Evolutionary conservation across 1,140 invertebrate species (phyloP).

Genomic region (Penaeus vannamei): DNA sequence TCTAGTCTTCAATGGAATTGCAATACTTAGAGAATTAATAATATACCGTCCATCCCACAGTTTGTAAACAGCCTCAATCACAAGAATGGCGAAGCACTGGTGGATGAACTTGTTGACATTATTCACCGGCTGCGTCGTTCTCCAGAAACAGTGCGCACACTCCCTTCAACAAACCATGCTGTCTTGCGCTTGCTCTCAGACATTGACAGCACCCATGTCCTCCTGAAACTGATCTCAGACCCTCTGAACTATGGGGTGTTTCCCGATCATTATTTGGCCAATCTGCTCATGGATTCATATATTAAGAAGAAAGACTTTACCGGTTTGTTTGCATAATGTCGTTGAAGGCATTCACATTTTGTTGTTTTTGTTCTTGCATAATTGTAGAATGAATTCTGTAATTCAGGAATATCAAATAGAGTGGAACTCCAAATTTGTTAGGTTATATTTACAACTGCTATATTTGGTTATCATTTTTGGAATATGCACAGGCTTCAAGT

Average conservation of each 20-base stretch:
- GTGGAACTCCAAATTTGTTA: too few relatives aligned
- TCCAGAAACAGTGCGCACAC: slow-evolving; percentile 78
- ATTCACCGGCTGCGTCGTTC: slow-evolving; percentile 82
- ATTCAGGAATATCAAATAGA: too few relatives aligned
- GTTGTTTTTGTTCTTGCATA: neutral
- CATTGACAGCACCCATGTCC: slow-evolving; percentile 75
- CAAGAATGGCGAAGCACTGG: neutral
- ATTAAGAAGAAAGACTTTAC: slow-evolving; percentile 80
- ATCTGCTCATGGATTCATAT: slow-evolving; percentile 86
- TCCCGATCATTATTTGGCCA: slow-evolving; percentile 83
- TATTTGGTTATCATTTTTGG: too few relatives aligned
- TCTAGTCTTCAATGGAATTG: too few relatives aligned
- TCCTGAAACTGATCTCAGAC: slow-evolving; percentile 83
- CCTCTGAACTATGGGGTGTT: slow-evolving; percentile 92
- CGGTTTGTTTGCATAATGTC: slow-evolving; percentile 21
- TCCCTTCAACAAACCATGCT: slow-evolving; percentile 87
- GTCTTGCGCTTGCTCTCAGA: slow-evolving; percentile 80
- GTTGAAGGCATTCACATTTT: too few relatives aligned
- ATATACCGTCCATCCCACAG: neutral
- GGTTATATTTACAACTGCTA: too few relatives aligned
- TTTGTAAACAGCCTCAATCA: slow-evolving; percentile 43
- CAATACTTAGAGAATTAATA: too few relatives aligned
- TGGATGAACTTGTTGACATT: slow-evolving; percentile 80
- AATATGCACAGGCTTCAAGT: too few relatives aligned
- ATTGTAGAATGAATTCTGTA: too few relatives aligned